Base-by-base conservation (phyloP, 2,888 invertebrate genomes). In the Drosophila neutralis region DNA sequence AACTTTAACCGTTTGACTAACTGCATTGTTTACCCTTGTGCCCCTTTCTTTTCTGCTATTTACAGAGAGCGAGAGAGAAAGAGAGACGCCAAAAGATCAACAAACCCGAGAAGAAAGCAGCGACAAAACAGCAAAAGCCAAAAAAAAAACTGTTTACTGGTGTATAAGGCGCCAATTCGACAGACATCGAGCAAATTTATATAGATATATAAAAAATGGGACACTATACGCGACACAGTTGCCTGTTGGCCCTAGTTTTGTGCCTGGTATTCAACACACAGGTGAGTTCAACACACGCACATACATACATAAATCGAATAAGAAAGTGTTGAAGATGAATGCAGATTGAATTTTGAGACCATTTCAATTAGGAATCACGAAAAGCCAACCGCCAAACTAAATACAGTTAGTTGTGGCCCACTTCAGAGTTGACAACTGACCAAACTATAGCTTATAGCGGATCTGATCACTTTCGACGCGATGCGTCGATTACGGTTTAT, bases 211-310 rank as follows among this genome's bases (percentile, higher is more conserved):
- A 80, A 58, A 83, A 88, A 92, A 93, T 93, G 93, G 93, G 93
- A 89, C 91, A 90, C 85, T 90, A 73, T 73, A 90, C 90, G 90
- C 91, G 92, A 90, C 72, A 80, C 76, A 91, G 91, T 72, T 90
- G 90, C 82, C 90, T 92, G 84, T 84, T 93, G 90, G 92, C 92
- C 88, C 82, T 88, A 67, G 79, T 92, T 71, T 80, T 92, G 69
- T 92, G 91, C 89, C 89, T 93, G 90, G 88, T 92, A 84, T 91
- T 92, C 83, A 91, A 91, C 78, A 89, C 92, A 90, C 91, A 93
- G 92, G 93, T 93, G 82, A 92, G 92, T 90, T 72, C 13, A 36
- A 53, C 57, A 51, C 40, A 29, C 10, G 7, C n/a, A n/a, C 13
- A 11, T 8, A 15, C 15, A 45, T 13, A 21, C 21, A 24, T 15